These are phyloP conservation scores for Caenorhabditis tropicalis DNA, from an alignment of 1,140 invertebrate genomes.

Conservation along the genomic window DNA sequence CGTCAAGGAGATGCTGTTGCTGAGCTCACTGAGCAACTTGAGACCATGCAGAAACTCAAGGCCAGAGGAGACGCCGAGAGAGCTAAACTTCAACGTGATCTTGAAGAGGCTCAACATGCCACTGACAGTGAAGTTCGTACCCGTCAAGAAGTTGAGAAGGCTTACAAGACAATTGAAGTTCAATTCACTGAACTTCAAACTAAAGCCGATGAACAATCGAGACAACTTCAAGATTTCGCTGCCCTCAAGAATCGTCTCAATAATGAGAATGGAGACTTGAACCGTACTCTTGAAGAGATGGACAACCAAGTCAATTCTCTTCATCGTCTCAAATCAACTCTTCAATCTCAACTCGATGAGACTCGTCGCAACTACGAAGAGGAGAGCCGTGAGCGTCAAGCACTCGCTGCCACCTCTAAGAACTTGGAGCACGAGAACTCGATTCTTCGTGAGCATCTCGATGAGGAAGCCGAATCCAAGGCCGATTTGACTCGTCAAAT, in stretches of 20 bases:
- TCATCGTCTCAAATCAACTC: conserved; percentile 93
- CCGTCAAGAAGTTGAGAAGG: conserved; percentile 68
- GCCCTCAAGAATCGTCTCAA: conserved; percentile 94
- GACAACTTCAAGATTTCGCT: conserved; percentile 92
- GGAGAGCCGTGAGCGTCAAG: conserved; percentile 77
- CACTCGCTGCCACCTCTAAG: conserved; percentile 73
- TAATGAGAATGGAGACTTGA: conserved; percentile 93
- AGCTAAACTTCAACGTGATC: conserved; percentile 68
- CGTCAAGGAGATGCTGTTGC: conserved; percentile 98
- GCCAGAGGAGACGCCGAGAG: conserved; percentile 82
- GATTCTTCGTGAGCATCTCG: conserved; percentile 90
- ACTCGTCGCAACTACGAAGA: conserved; percentile 95
- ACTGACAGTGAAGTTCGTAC: conserved; percentile 58
- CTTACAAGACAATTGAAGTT: conserved; percentile 67
- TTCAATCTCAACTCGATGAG: conserved; percentile 93
- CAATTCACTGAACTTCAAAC: conserved; percentile 85
- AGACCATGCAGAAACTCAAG: conserved; percentile 98
- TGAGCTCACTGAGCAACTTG: conserved; percentile 98
- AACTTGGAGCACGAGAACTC: conserved; percentile 97
- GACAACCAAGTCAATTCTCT: conserved; percentile 84
- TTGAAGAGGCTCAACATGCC: conserved; percentile 66
- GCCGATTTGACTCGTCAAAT: conserved; percentile 85
- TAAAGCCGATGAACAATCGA: conserved; percentile 93
- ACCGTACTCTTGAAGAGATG: conserved; percentile 92
- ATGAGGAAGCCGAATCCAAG: conserved; percentile 82